Conservation (phyloP, 2,797 vertebrate genomes). For the Nannoperca obscura region DNA sequence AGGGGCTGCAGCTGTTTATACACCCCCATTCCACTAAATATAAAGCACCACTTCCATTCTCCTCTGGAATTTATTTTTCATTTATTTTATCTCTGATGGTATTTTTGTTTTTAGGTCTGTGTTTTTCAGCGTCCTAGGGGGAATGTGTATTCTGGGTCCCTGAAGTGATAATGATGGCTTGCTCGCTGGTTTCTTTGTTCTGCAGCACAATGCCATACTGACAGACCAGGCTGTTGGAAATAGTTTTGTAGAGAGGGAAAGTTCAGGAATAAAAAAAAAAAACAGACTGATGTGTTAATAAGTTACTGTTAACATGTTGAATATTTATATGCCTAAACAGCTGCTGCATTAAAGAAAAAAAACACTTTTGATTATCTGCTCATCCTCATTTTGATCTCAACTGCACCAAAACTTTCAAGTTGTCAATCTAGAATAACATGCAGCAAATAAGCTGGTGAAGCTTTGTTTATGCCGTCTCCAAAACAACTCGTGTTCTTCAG, state of each 20-base stretch:
- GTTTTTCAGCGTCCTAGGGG: constrained; percentile 66
- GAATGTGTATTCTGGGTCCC: constrained; percentile 60
- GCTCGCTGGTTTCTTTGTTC: constrained; percentile 64
- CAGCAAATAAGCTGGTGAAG: not conserved
- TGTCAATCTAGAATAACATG: not conserved
- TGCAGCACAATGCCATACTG: constrained; percentile 59
- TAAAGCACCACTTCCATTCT: constrained; percentile 32
- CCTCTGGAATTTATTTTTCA: constrained; percentile 55
- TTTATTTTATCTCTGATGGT: constrained; percentile 65
- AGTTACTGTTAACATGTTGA: constrained; percentile 11
- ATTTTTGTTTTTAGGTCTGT: constrained; percentile 80
- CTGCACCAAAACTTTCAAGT: not conserved
- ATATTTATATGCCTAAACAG: not conserved
- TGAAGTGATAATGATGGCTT: constrained; percentile 74
- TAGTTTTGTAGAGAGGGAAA: constrained; percentile 25
- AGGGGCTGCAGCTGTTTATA: constrained; percentile 63
- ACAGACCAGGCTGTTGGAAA: constrained; percentile 51
- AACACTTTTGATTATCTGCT: not conserved
- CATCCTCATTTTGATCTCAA: not conserved
- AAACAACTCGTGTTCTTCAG: not conserved
- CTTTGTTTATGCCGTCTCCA: not conserved
- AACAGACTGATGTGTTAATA: constrained; percentile 5
- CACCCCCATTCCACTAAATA: constrained; percentile 26
- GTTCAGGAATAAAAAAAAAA: constrained; percentile 31
- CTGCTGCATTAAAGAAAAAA: not conserved